Base-by-base conservation (phyloP, 2,888 invertebrate species). In the Opisthograptis luteolata region DNA sequence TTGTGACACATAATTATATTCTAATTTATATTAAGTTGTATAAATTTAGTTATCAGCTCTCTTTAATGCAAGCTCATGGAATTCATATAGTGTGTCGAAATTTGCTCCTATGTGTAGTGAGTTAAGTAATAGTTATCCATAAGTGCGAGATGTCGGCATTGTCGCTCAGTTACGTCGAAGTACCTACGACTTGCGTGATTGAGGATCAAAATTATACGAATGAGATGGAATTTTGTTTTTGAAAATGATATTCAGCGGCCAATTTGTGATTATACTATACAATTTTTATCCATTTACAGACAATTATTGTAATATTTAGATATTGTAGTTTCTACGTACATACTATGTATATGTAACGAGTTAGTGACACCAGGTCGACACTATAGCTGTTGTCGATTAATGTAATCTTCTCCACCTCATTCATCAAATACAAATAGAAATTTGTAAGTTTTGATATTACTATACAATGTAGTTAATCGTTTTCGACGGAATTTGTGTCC, bases 281-380 rank as follows among this genome's bases (percentile, higher is more conserved):
- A 83, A 73, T 85, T 87, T 87, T 81, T 87, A 87, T 84, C 84
- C 82, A 79, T 88, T 85, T 88, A 87, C 84, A 84, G 75, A 83
- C 82, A 76, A 81, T 76, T 80, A 83, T 76, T 75, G 71, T 87
- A 81, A 79, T 76, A 79, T 80, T 81, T 87, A 86, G 84, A 82
- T 53, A 68, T 48, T 50, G 81, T 87, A 88, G 87, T 74, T 71
- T 78, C 80, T 52, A 58, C 39, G 35, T 54, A 54, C 39, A 50
- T 50, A 50, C 36, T 50, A 32, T 50, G n/a, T n/a, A 54, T n/a
- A 3, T 84, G 79, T 88, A 87, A 79, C 76, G 54, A 76, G 70
- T 81, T 84, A 86, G 84, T 64, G 59, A 64, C 61, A 67, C 75
- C 71, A 68, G 81, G 67, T 48, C 52, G 66, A 62, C 73, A 68